Evolutionary conservation across 2,888 invertebrate species (phyloP).

Genomic region (Globia sparganii): DNA sequence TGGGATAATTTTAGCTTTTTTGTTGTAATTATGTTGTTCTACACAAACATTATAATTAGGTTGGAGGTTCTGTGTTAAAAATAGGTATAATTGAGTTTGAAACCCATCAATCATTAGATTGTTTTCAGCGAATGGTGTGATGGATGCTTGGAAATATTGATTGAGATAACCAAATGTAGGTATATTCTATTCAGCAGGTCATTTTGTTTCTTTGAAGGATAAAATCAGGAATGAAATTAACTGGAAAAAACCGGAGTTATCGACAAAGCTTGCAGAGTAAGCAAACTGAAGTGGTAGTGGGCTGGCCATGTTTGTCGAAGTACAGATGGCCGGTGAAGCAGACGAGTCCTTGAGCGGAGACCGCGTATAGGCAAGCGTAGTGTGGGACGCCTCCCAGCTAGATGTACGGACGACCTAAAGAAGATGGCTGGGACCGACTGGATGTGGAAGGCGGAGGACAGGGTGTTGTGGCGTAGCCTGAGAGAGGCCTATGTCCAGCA

Average conservation of each 20-base stretch:
- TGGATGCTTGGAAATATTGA: constrained; percentile 16
- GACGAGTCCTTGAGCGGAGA: too few relatives aligned
- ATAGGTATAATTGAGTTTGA: constrained; percentile 20
- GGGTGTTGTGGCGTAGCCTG: too few relatives aligned
- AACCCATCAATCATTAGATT: constrained; percentile 29
- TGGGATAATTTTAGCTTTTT: constrained; percentile 17
- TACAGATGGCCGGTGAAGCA: too few relatives aligned
- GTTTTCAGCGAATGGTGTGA: constrained; percentile 25
- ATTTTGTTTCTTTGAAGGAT: neutral
- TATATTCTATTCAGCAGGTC: neutral
- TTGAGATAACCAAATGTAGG: too few relatives aligned
- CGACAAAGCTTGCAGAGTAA: neutral
- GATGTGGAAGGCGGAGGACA: too few relatives aligned
- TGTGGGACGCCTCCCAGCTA: too few relatives aligned
- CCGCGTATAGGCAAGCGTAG: too few relatives aligned
- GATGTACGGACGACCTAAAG: too few relatives aligned
- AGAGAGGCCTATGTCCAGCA: neutral
- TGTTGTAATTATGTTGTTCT: constrained; percentile 34
- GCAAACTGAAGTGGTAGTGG: too few relatives aligned
- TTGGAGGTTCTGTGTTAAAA: constrained; percentile 10
- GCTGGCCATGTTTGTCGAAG: too few relatives aligned
- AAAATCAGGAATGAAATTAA: neutral
- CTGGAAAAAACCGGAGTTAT: neutral
- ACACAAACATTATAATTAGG: constrained; percentile 27
- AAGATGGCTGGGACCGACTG: too few relatives aligned